Evolutionary conservation across 2,888 invertebrate species (phyloP), one percentile per base, ranked within the genome.

Genomic region (Agrotis puta): DNA sequence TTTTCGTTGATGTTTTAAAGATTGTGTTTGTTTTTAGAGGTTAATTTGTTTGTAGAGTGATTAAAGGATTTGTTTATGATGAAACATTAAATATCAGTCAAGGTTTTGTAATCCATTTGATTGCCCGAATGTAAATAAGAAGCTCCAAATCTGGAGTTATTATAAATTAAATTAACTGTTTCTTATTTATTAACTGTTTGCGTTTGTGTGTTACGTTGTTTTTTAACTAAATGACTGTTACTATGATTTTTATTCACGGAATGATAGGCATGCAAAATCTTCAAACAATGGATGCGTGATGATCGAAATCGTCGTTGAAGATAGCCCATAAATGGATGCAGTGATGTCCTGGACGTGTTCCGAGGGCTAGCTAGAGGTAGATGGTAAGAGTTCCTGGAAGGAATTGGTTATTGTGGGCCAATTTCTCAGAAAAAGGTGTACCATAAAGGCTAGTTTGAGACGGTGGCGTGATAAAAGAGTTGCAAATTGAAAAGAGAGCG

Each of bases 1-100:
- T 69, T 67, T 76, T 71, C 47, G 45, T 77, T 68, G 50, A 59
- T 57, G 33, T 75, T 66, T 50, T 18, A 51, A 68, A 51, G 50
- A 56, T 58, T 56, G 13, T 62, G 69, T 82, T 65, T 45, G 20
- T 54, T 81, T 76, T 48, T 27, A 3, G 72, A 11, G 6, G 22
- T 59, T 24, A 3, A 4, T 73, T 50, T n/a, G 24, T 74, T 59
- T 54, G 39, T 48, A n/a, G 18, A 33, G 64, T 27, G n/a, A 57
- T 53, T 53, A 24, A 22, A 33, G n/a, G 14, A 39, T 56, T 54
- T 48, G 14, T 22, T 45, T 73, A 6, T 50, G 9, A 50, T 65
- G 14, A 64, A 24, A 16, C 9, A 11, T 27, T 18, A 24, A 24
- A 53, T 18, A 1, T 27, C 24, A 18, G 9, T 9, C 16, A 18